Evolutionary conservation across 2,113 vertebrate species (phyloP).

Genomic region (Alligator mississippiensis): DNA sequence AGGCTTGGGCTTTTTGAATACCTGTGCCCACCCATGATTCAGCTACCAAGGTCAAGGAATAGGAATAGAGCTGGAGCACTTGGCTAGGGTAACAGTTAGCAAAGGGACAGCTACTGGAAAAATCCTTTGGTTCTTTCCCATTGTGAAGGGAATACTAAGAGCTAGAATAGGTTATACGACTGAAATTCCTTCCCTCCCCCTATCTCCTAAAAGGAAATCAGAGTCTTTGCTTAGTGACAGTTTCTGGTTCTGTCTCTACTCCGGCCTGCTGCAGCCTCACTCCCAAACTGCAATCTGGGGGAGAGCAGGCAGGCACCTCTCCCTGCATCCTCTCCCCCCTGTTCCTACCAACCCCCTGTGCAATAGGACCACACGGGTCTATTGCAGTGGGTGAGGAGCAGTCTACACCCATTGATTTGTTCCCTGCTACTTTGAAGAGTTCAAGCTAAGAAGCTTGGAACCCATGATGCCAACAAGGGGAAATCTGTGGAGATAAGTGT

Average conservation of each 20-base stretch:
- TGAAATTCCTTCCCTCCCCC: too few species aligned
- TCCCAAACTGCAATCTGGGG: too few species aligned
- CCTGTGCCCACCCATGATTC: neutral
- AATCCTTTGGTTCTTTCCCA: neutral
- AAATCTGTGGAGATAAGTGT: conserved; percentile 34
- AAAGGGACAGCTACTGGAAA: neutral
- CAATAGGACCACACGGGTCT: neutral
- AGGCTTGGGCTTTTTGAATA: neutral
- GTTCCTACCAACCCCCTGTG: neutral
- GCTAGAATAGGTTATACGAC: neutral
- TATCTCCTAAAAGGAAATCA: too few species aligned
- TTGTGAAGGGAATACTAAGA: neutral
- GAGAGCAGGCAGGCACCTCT: fast-evolving
- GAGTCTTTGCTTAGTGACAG: neutral
- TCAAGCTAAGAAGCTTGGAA: conserved; percentile 49
- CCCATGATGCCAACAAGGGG: conserved; percentile 49
- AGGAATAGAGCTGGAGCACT: neutral
- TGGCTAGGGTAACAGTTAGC: neutral
- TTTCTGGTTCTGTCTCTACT: neutral
- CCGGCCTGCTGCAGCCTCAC: too few species aligned
- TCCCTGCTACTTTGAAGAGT: conserved; percentile 29
- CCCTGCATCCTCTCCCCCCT: conserved; percentile 23
- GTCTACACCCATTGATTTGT: too few species aligned
- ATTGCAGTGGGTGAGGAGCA: too few species aligned
- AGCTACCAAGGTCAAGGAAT: neutral